Conservation (phyloP, 2,797 vertebrate species). For the Lagocephalus sceleratus region DNA sequence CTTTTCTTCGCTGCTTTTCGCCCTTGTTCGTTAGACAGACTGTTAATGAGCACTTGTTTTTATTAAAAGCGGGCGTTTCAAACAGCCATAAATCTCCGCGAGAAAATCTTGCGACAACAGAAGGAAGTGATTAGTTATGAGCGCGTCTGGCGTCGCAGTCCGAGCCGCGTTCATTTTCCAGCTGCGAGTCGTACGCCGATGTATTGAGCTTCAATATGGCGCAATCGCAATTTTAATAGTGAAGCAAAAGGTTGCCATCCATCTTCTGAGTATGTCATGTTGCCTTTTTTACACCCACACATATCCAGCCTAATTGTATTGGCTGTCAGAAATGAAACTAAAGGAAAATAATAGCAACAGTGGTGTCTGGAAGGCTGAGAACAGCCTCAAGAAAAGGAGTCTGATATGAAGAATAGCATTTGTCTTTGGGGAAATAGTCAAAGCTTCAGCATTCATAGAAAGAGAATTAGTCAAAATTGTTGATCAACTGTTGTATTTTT, state of each 20-base stretch:
- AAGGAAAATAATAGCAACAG: slow-evolving; percentile 54
- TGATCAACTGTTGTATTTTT: slow-evolving; percentile 7
- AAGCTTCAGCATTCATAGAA: slow-evolving; percentile 10
- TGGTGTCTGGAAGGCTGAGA: slow-evolving; percentile 32
- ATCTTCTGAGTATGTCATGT: slow-evolving; percentile 65
- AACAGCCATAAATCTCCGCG: slow-evolving; percentile 2
- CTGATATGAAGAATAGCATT: slow-evolving; percentile 43
- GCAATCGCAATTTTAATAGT: slow-evolving; percentile 63
- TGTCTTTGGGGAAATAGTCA: slow-evolving; percentile 26
- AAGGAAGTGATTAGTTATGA: slow-evolving; percentile 42
- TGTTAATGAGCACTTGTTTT: slow-evolving; percentile 12
- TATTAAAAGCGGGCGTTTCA: slow-evolving; percentile 13
- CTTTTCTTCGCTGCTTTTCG: background rate
- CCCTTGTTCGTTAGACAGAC: slow-evolving; percentile 7
- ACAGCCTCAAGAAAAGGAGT: slow-evolving; percentile 19
- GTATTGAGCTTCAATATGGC: slow-evolving; percentile 46
- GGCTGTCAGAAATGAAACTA: slow-evolving; percentile 65
- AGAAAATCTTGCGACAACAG: slow-evolving; percentile 17
- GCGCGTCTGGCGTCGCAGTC: slow-evolving; percentile 26
- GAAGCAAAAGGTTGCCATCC: slow-evolving; percentile 73
- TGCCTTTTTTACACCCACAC: slow-evolving; percentile 61
- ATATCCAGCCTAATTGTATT: slow-evolving; percentile 67
- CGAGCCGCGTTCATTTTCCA: slow-evolving; percentile 38
- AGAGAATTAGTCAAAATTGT: slow-evolving; percentile 1
- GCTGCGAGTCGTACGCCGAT: slow-evolving; percentile 40